Conservation (phyloP, 2,797 vertebrate species). For the Phalloptychus januarius region DNA sequence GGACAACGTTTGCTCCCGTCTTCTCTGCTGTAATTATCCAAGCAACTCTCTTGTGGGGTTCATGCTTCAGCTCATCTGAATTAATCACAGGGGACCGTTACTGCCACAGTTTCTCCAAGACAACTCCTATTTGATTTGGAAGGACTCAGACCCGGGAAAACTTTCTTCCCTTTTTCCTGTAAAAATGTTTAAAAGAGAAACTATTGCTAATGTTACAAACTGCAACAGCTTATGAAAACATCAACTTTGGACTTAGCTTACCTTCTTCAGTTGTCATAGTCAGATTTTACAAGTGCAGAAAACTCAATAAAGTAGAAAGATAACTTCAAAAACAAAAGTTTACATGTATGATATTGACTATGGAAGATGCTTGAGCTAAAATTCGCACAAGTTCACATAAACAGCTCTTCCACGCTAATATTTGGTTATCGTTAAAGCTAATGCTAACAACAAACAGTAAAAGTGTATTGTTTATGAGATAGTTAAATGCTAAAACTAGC, state of each 20-base stretch:
- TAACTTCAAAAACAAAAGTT: not conserved
- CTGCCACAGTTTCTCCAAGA: conserved; percentile 53
- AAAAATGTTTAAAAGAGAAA: conserved; percentile 34
- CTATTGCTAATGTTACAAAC: not conserved
- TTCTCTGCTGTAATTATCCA: conserved; percentile 73
- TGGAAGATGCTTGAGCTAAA: not conserved
- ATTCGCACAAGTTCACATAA: not conserved
- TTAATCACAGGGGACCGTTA: conserved; percentile 71
- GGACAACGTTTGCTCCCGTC: conserved; percentile 55
- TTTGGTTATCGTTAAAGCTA: not conserved
- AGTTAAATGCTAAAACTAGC: not conserved
- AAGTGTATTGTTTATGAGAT: not conserved
- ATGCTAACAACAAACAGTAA: not conserved
- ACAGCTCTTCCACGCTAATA: not conserved
- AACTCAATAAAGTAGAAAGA: not conserved
- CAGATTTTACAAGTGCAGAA: not conserved
- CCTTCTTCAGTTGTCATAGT: not conserved
- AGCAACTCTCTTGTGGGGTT: conserved; percentile 61
- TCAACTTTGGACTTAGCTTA: not conserved
- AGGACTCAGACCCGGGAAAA: conserved; percentile 48
- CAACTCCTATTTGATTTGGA: conserved; percentile 45
- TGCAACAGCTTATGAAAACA: not conserved
- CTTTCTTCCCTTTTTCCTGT: conserved; percentile 29
- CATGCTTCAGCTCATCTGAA: conserved; percentile 68
- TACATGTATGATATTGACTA: not conserved